Percentiles rank a stretch among this genome's conserved stretches.
Conservation (phyloP, 37 sponge, comb jelly and placozoan genomes). For the Amphimedon queenslandica region DNA sequence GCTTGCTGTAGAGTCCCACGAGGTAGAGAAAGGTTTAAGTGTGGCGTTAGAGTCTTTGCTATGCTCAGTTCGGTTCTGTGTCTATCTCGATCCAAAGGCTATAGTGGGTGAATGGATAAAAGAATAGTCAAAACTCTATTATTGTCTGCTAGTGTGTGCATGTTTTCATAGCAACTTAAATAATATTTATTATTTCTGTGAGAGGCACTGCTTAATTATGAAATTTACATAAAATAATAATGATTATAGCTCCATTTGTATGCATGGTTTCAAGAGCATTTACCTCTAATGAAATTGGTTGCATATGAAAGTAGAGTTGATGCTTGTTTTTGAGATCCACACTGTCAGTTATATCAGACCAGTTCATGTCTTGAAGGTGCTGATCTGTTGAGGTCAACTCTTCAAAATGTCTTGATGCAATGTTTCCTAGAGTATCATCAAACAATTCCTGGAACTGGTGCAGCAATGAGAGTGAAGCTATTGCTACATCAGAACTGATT, state of each 20-base stretch:
- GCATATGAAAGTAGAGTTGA: not conserved
- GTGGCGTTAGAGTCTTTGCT: not conserved
- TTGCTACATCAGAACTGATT: not conserved
- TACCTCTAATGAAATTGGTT: not conserved
- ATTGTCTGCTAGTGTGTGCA: too few relatives aligned
- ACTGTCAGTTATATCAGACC: not conserved
- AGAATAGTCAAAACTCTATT: too few relatives aligned
- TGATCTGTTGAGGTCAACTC: not conserved
- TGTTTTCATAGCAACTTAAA: too few relatives aligned
- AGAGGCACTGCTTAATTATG: too few relatives aligned
- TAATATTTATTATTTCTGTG: too few relatives aligned
- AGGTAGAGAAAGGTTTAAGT: slow-evolving; percentile 12
- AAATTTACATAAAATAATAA: not conserved
- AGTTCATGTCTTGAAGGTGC: not conserved
- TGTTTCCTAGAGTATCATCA: not conserved
- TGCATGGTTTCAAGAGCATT: too few relatives aligned
- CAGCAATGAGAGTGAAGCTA: not conserved
- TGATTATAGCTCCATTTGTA: not conserved
- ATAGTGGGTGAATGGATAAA: not conserved
- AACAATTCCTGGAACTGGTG: not conserved
- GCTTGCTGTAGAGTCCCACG: slow-evolving; percentile 2
- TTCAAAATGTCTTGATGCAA: not conserved
- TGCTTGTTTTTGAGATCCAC: not conserved
- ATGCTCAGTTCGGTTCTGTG: not conserved
- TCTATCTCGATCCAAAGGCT: not conserved